Base-by-base conservation (phyloP, 2,797 vertebrate species). In the Tiaroga cobitis region DNA sequence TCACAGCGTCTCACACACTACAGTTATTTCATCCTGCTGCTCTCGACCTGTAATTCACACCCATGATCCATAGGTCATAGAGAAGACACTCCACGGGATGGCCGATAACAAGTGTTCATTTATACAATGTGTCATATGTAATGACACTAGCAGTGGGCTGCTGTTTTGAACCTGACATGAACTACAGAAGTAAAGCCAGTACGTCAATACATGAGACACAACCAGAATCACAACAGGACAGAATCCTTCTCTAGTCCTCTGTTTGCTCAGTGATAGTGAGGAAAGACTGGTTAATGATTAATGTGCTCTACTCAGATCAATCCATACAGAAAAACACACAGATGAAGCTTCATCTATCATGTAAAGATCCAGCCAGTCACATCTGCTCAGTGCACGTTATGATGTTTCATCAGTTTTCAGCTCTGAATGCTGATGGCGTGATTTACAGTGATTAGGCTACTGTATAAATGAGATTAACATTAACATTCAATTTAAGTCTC, bases 181-280 rank as follows among this genome's bases (percentile, higher is more conserved):
- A 11, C 41, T 73, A 11, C 59, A 49, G 26, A 18, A 46, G 16
- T 32, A 6, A 72, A 43, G 39, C 3, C 68, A 41, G 2, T 15
- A 0, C 26, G 39, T 46, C 41, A 46, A 26, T 72, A 46, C 39
- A 72, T 2, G n/a, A 72, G 39, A 26, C 69, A 69, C 63, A 69
- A 32, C 73, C 83, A 43, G 32, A 43, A 82, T 85, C 87, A 1
- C 6, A 43, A 49, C 39, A 37, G 77, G 56, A 80, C 83, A 85
- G 67, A 79, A 79, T 65, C 65, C 0, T 56, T 32, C 75, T 85
- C 39, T 34, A 13, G 70, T 24, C 13, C 26, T 63, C 65, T 83
- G 74, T 86, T 88, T 88, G 72, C 37, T 77, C 84, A 63, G 70
- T 49, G 81, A 68, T 76, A 80, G 51, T 29, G 81, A 76, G 11